Base-by-base conservation (phyloP, 1,140 invertebrate genomes). In the Bicyclus anynana region DNA sequence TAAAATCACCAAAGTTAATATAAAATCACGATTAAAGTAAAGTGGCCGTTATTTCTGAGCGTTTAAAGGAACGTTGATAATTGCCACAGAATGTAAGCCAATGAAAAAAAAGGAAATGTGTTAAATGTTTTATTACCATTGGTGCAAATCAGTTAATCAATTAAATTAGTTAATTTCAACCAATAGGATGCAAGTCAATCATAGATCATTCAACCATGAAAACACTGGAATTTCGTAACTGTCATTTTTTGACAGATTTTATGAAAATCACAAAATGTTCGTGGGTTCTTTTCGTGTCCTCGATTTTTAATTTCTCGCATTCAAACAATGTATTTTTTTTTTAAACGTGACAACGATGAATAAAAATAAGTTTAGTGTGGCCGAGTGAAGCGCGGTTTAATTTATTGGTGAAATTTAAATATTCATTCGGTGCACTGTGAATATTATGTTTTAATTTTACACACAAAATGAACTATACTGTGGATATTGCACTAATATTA, bases 381-480 rank as follows among this genome's bases (percentile, higher is more conserved):
- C 38, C 53, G 67, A 71, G 64, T 54, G 48, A 59, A 38, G 67
- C 63, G 72, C 59, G 44, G 53, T 62, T 65, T 47, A 48, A 56
- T 53, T 65, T 65, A 61, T 60, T 53, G 58, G 53, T 78, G 46
- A 47, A 42, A 48, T 59, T 71, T 60, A 60, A 63, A 65, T 70
- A 63, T 65, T 64, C 58, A 33, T 58, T 35, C 48, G 53, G 62
- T 67, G 53, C 62, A 66, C 69, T 74, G 74, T 76, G 71, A 80
- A 67, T n/a, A 23, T 4, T 68, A 82, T 80, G 73, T 73, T 62
- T 72, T 84, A 82, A 80, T 69, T 75, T 81, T 78, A 62, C 69
- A 70, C 77, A 80, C 83, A 87, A 87, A 87, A 87, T 87, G 84
- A 72, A 82, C 80, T 80, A 62, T 73, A 84, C 70, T 79, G 78